These are phyloP conservation scores for Marcusenius ussheri DNA, from an alignment of 2,113 vertebrate species.

Conservation along the genomic window DNA sequence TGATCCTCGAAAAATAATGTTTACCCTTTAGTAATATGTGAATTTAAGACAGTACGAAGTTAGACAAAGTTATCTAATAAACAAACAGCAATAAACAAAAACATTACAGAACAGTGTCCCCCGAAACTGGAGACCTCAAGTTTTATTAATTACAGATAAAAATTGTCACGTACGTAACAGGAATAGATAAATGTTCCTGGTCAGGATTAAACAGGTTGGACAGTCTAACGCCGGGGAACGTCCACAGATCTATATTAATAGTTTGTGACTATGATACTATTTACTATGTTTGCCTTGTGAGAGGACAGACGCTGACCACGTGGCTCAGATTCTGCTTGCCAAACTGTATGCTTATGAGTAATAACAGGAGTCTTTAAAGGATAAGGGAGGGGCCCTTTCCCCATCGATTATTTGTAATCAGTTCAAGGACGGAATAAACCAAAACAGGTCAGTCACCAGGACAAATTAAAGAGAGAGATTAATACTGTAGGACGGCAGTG, in stretches of 20 bases:
- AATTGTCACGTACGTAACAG: not conserved
- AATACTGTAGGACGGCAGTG: conserved; percentile 42
- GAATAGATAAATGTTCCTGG: not conserved
- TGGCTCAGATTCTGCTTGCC: not conserved
- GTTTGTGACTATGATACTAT: not conserved
- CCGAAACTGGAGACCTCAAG: not conserved
- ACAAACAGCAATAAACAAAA: not conserved
- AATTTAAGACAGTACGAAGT: not conserved
- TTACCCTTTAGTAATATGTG: not conserved
- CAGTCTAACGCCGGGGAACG: not conserved
- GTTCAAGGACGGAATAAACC: conserved; percentile 11
- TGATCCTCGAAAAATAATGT: not conserved
- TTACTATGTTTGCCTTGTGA: not conserved
- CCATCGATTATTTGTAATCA: not conserved
- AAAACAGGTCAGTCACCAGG: conserved; percentile 45
- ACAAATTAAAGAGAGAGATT: conserved; percentile 52
- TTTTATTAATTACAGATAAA: not conserved
- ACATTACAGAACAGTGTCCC: not conserved
- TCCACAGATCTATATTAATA: not conserved
- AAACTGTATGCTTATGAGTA: not conserved
- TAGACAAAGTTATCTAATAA: not conserved
- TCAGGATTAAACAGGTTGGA: not conserved
- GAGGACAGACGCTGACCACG: not conserved
- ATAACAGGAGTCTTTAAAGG: not conserved
- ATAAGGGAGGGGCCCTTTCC: not conserved